A percentile compares a stretch with the other conserved stretches of the same genome.
Conservation (phyloP, 2,113 vertebrate genomes). For the Seriola aureovittata region DNA sequence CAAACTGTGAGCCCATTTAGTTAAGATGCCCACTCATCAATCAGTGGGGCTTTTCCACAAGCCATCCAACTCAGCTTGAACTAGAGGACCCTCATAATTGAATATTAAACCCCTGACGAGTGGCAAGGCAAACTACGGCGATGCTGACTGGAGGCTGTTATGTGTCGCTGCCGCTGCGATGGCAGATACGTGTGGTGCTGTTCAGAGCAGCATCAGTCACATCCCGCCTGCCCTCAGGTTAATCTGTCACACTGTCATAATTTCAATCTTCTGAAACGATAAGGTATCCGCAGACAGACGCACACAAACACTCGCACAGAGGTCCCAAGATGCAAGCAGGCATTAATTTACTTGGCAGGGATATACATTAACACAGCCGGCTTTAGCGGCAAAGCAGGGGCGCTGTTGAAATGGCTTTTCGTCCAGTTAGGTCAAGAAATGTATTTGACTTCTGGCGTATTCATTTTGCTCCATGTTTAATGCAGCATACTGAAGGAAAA, state of each 20-base stretch:
- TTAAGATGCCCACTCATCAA: slow-evolving; percentile 58
- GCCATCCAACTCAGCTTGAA: slow-evolving; percentile 64
- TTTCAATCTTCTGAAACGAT: slow-evolving; percentile 47
- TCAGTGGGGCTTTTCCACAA: slow-evolving; percentile 55
- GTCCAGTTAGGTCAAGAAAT: slow-evolving; percentile 15
- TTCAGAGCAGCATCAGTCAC: slow-evolving; percentile 8
- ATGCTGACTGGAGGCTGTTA: slow-evolving; percentile 47
- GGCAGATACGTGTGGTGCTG: slow-evolving; percentile 16
- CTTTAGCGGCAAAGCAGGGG: slow-evolving; percentile 12
- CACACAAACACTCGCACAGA: slow-evolving; percentile 3
- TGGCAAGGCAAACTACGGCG: slow-evolving; percentile 33
- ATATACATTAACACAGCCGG: slow-evolving; percentile 26
- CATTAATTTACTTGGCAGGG: slow-evolving; percentile 28
- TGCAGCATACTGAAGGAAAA: not conserved
- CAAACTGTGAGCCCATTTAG: slow-evolving; percentile 53
- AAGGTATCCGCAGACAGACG: slow-evolving; percentile 17
- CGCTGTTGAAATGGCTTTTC: slow-evolving; percentile 1
- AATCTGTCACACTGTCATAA: slow-evolving; percentile 57
- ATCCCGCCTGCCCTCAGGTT: slow-evolving; percentile 44
- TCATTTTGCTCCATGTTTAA: slow-evolving; percentile 29
- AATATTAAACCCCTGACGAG: slow-evolving; percentile 72
- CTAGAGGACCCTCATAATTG: slow-evolving; percentile 67
- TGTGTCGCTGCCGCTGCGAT: slow-evolving; percentile 15
- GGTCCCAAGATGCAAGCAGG: slow-evolving; percentile 28
- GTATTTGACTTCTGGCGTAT: slow-evolving; percentile 17